Base-by-base conservation (phyloP, 2,113 vertebrate genomes). In the Aegotheles bennettii region DNA sequence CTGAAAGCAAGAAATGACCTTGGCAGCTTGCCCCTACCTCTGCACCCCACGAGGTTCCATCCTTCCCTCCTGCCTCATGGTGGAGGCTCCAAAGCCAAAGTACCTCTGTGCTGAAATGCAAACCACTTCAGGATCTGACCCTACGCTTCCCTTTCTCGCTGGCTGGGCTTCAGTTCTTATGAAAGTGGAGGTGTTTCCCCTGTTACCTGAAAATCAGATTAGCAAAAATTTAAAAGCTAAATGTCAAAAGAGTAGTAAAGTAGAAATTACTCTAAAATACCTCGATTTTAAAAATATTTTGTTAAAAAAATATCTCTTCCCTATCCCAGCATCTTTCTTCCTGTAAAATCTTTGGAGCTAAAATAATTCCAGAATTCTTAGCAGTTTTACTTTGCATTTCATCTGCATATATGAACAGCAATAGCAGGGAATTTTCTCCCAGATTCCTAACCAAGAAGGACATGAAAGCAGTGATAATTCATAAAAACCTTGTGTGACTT, bases 1-100 rank as follows among this genome's bases (percentile, higher is more conserved):
- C 38, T 19, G 47, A 61, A 78, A 60, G 64, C 33, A 45, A 68
- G 53, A 68, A 35, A 16, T 11, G 16, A 31, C 43, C 19, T 35
- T 17, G 31, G 31, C 35, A 42, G 14, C 48, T 13, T 84, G 28
- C 29, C 24, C 16, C 43, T 12, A 67, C 10, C 53, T 60, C 73
- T 33, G 38, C 3, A 1, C 14, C 36, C 45, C 45, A 13, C 9
- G 11, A 45, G n/a, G 74, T 48, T 40, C 19, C 7, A 13, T 25
- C 48, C 10, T 56, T 56, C 57, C n/a, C n/a, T n/a, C n/a, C n/a
- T n/a, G n/a, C 29, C 56, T 38, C 3, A 1, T 1, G 3, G 38
- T 1, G 0, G 63, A 38, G 45, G 54, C 23, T 69, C 42, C 28
- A 24, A 53, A 69, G 36, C 38, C 84, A 28, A 60, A 67, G 31